Base-by-base conservation (phyloP, 2,113 vertebrate species). In the Meleagris gallopavo region DNA sequence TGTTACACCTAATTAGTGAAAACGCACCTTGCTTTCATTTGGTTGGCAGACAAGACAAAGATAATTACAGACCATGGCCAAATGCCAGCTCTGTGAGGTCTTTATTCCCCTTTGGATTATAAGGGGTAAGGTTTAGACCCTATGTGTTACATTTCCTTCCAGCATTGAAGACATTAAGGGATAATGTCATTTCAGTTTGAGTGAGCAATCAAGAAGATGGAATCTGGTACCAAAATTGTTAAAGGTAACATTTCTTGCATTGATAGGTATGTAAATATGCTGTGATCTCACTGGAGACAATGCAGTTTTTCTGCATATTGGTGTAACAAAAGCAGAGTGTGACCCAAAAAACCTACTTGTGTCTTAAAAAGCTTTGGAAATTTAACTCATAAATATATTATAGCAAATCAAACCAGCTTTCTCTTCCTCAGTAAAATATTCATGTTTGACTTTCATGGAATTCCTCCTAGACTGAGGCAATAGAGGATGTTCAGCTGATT, bases 321-420 rank as follows among this genome's bases (percentile, higher is more conserved):
- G 25, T 85, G 78, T 46, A 83, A 86, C 16, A 12, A 83, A 93
- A 92, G 16, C 18, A 79, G 61, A 83, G 2, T 50, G 57, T 89
- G 89, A 94, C 94, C 91, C 54, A 95, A 89, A 96, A 93, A 96
- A 15, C 55, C 52, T 40, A 48, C 9, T 77, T 0, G 3, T 62
- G 11, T 48, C 75, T 83, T 80, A 83, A 94, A 96, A 94, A 94
- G 82, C 84, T 66, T 83, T 85, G 65, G 65, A 97, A 95, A 87
- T 87, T 94, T 85, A 89, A 77, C 17, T 96, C 38, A 89, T 96
- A 83, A 96, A 97, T 94, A 93, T 95, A 71, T 95, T 54, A 95
- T 27, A 52, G 13, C 13, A 88, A 89, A 74, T 86, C 84, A 93
- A 95, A 93, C 76, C 64, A 84, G 13, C 67, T 70, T 77, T 91